Percentiles rank a stretch among this genome's conserved stretches.
Evolutionary conservation across 1,140 invertebrate species (phyloP).

Genomic region (Triops longicaudatus): DNA sequence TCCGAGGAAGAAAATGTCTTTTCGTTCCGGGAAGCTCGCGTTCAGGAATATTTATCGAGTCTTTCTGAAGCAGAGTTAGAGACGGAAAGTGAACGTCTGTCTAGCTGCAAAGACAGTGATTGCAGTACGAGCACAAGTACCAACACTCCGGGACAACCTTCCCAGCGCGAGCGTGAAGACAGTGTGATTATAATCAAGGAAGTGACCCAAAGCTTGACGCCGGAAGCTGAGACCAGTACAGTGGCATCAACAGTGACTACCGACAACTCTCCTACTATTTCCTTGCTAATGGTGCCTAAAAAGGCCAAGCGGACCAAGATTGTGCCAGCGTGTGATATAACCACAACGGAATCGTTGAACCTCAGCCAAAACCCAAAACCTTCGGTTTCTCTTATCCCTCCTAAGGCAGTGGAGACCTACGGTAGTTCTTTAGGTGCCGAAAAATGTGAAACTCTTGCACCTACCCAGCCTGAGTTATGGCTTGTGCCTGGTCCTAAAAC

Average conservation of each 20-base stretch:
- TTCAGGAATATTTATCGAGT: slow-evolving; percentile 47
- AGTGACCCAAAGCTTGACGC: not conserved
- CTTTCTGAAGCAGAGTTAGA: slow-evolving; percentile 36
- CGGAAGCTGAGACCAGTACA: not conserved
- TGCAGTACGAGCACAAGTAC: not conserved
- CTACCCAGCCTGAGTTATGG: not conserved
- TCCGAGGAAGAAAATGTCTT: slow-evolving; percentile 41
- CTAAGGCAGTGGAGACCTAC: not conserved
- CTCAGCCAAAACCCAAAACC: not conserved
- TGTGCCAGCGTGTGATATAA: not conserved
- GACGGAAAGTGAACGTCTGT: not conserved
- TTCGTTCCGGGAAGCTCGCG: slow-evolving; percentile 47
- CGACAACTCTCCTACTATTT: not conserved
- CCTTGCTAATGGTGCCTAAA: slow-evolving; percentile 10
- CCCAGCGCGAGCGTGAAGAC: not conserved
- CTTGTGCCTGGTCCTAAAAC: not conserved
- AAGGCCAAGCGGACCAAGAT: not conserved
- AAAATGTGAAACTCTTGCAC: not conserved
- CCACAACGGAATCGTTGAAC: not conserved
- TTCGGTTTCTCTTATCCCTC: not conserved
- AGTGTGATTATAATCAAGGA: not conserved
- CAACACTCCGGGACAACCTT: not conserved
- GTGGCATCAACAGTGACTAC: not conserved
- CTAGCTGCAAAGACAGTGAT: slow-evolving; percentile 1
- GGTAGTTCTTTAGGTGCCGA: not conserved